Base-by-base conservation (phyloP, 2,113 vertebrate genomes). In the Vimba vimba region DNA sequence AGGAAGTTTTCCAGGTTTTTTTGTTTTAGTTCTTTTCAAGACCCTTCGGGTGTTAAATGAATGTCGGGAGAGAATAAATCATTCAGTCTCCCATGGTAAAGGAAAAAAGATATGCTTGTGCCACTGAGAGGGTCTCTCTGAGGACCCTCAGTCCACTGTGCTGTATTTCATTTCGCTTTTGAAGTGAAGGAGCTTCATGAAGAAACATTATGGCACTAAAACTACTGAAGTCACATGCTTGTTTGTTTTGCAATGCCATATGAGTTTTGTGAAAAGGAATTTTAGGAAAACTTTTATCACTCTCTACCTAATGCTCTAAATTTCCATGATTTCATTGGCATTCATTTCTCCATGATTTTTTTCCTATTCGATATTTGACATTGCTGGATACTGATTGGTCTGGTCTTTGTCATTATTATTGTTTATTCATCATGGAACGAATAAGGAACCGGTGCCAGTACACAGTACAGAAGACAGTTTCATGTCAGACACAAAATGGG, bases 361-460 rank as follows among this genome's bases (percentile, higher is more conserved):
- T 45, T 74, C 27, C 13, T 17, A 2, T 76, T 73, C 5, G 2
- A 27, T 27, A 19, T 12, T 50, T 76, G 13, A 27, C 3, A 47
- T 45, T 21, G 3, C 11, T 59, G 30, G 30, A 79, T 79, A 45
- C 6, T 62, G 33, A 79, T 79, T 79, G 11, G 12, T 78, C 76
- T 59, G 52, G 55, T 64, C 36, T 57, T 78, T 78, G 17, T 39
- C 52, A 59, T 50, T 47, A 39, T 64, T 66, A 68, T 30, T 23
- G 10, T 77, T 50, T 23, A 9, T 59, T 81, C 36, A 80, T 64
- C 68, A 30, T 59, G 17, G 17, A 19, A 79, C 23, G 23, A 62
- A 79, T 39, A 91, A 99, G 97, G 93, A 97, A 98, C 87, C 98
- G 98, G 98, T 99, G 97, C 91, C 97, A 97, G 91, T 97, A 97